Conservation (phyloP, 2,113 vertebrate genomes). For the Esox niger region DNA sequence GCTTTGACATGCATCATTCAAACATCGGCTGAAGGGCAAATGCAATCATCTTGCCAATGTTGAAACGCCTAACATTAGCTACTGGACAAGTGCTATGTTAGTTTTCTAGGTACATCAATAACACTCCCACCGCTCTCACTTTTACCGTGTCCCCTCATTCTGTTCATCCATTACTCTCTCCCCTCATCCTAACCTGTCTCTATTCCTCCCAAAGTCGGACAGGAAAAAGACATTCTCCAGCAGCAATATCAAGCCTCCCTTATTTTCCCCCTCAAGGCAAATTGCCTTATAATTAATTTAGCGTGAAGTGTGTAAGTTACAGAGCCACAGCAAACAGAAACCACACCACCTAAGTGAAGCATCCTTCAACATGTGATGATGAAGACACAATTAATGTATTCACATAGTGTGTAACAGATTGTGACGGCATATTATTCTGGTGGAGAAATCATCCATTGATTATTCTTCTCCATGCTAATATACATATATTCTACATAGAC, state of each 20-base stretch:
- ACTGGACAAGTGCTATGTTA: too few species aligned
- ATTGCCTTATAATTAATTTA: slow-evolving; percentile 53
- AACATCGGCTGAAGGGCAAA: too few species aligned
- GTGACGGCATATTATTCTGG: slow-evolving; percentile 54
- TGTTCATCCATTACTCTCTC: background rate
- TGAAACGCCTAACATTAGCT: too few species aligned
- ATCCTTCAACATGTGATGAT: background rate
- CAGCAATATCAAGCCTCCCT: slow-evolving; percentile 30
- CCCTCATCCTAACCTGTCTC: background rate
- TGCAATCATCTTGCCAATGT: too few species aligned
- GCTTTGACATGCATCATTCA: too few species aligned
- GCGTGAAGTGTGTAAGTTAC: slow-evolving; percentile 44
- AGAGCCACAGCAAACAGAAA: slow-evolving; percentile 19
- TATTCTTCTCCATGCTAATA: slow-evolving; percentile 54
- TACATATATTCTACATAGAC: slow-evolving; percentile 45
- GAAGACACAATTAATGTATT: slow-evolving; percentile 43
- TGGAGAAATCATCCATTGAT: slow-evolving; percentile 48
- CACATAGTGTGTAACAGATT: slow-evolving; percentile 52
- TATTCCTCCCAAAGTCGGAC: background rate
- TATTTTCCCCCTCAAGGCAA: slow-evolving; percentile 27
- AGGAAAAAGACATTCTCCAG: slow-evolving; percentile 19
- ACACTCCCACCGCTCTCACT: too few species aligned
- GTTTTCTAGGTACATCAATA: too few species aligned
- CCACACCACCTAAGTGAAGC: slow-evolving; percentile 25
- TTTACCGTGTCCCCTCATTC: too few species aligned